These are phyloP conservation scores for Dermatemys mawii DNA, from an alignment of 2,113 vertebrate genomes.

Conservation along the genomic window DNA sequence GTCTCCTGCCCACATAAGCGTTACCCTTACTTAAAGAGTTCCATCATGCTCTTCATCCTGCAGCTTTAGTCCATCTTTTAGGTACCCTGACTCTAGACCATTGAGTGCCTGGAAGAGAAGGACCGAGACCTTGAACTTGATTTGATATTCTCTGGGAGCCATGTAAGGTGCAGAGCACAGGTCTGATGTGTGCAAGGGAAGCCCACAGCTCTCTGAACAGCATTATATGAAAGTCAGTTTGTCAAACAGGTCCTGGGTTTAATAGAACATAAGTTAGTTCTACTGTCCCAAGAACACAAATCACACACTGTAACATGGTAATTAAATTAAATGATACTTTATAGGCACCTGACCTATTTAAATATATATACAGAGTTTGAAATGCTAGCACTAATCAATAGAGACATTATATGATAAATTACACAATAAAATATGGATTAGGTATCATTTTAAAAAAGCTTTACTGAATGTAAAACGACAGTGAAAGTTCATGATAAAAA, in stretches of 20 bases:
- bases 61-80: neutral
- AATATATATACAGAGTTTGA: conserved; percentile 55
- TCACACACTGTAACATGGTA: conserved; percentile 6
- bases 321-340: neutral
- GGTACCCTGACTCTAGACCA: neutral
- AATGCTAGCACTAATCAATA: neutral
- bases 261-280: conserved; percentile 25
- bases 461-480: neutral
- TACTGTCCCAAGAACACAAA: neutral
- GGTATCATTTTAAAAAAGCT: neutral
- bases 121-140: neutral
- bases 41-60: neutral
- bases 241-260: conserved; percentile 29
- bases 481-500: neutral
- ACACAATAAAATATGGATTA: neutral
- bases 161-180: neutral
- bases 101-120: neutral
- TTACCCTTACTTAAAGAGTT: neutral
- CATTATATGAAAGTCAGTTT: neutral
- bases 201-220: neutral
- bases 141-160: neutral
- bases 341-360: conserved; percentile 18
- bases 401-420: neutral
- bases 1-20: neutral
- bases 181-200: neutral